A percentile compares a stretch with the other conserved stretches of the same genome.
phyloP scores from a whole-genome alignment of 2,113 vertebrate genomes.

The Melospiza georgiana region DNA sequence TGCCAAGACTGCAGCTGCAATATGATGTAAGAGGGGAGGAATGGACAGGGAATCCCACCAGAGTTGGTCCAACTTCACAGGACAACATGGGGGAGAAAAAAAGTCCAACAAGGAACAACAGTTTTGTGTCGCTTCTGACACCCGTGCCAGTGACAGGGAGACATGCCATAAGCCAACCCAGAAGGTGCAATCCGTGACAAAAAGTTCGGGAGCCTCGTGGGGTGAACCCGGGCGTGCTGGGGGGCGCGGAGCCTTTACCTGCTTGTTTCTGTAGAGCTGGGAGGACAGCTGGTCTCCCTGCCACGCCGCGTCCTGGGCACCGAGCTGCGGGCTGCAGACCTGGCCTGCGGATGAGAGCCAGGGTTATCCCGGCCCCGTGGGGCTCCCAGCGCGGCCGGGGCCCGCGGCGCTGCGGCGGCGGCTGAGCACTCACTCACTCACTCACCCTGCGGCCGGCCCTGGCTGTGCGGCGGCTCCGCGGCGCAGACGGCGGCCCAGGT shows the following conservation, averaged over 20 bases:
- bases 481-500: conserved; percentile 85
- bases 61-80: not conserved
- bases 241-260: conserved; percentile 72
- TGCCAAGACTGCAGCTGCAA: not conserved
- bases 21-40: not conserved
- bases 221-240: accelerated
- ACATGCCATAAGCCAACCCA: not conserved
- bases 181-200: not conserved
- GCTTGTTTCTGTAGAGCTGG: conserved; percentile 90
- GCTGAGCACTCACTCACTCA: conserved; percentile 68
- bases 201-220: not conserved
- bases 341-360: conserved; percentile 41
- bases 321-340: not conserved
- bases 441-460: conserved; percentile 71
- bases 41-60: not conserved
- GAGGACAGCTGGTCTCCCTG: conserved; percentile 80
- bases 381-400: not conserved
- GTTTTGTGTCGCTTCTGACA: not conserved
- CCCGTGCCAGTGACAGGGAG: accelerated
- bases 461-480: conserved; percentile 73
- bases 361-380: not conserved
- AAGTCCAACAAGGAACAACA: not conserved
- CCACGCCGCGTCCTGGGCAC: conserved; percentile 67
- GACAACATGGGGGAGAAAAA: not conserved
- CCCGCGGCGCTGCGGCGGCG: not conserved